Percentiles rank a stretch among this genome's conserved stretches.
Evolutionary conservation across 2,888 invertebrate genomes (phyloP).

Genomic region (Merodon equestris): DNA sequence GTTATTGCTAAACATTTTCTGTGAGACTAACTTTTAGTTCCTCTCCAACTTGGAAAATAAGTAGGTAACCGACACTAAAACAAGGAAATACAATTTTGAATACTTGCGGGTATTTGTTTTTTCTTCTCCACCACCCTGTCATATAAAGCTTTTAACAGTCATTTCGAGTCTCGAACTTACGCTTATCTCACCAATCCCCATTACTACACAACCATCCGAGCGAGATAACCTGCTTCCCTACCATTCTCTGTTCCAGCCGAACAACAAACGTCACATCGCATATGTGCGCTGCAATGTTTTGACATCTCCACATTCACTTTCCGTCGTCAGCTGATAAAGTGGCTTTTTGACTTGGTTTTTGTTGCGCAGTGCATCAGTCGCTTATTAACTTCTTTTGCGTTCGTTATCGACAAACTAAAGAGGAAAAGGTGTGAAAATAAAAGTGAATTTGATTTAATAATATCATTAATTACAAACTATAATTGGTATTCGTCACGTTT

Average conservation of each 20-base stretch:
- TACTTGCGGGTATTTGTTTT: too few relatives aligned
- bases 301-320: conserved; percentile 38
- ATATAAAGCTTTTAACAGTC: background rate
- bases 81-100: too few relatives aligned
- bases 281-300: conserved; percentile 35
- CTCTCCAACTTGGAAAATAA: too few relatives aligned
- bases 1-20: too few relatives aligned
- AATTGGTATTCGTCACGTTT: conserved; percentile 6
- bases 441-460: conserved; percentile 24
- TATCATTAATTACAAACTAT: background rate
- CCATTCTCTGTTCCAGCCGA: background rate
- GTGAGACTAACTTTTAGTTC: too few relatives aligned
- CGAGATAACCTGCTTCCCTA: conserved; percentile 17
- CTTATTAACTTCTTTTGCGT: background rate
- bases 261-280: conserved; percentile 25
- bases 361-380: conserved; percentile 21
- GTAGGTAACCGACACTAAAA: too few relatives aligned
- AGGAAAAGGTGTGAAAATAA: conserved; percentile 25
- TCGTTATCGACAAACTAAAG: background rate
- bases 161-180: conserved; percentile 28
- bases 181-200: conserved; percentile 2
- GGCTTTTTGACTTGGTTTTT: conserved; percentile 30
- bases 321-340: conserved; percentile 42
- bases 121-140: conserved; percentile 25
- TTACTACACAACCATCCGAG: conserved; percentile 9